Base-by-base conservation (phyloP, 53 echinoderm and acorn worm genomes). In the Paracentrotus lividus region DNA sequence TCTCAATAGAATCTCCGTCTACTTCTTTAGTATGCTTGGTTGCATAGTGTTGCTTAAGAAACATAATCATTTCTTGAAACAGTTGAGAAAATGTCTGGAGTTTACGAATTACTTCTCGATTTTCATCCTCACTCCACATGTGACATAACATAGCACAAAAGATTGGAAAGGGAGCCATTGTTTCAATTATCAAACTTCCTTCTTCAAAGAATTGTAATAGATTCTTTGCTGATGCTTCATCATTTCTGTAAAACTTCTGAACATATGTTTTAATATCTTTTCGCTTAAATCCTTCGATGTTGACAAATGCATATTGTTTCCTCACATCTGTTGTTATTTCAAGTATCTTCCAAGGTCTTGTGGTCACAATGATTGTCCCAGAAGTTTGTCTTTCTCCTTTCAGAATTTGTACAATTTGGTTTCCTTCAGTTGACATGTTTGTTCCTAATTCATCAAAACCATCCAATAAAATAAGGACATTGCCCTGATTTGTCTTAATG, bases 71-170 rank as follows among this genome's bases (percentile, higher is more conserved):
- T 6, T 29, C 40, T 4, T 77, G 18, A 38, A 77, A 77, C 8
- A 77, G 31, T 40, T 77, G 78, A 38, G 40, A 77, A 40, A 34
- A 77, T 3, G 78, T 77, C 32, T 77, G 78, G 38, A 77, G 78
- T 38, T 77, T 77, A 8, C n/a, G n/a, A n/a, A n/a, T n/a, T n/a
- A n/a, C n/a, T 26, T 72, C 27, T 20, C 75, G 13, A 26, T 26
- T 12, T 32, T 72, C 27, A 26, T 14, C 27, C n/a, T 72, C 8
- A 10, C 10, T 72, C 75, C 75, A 72, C 26, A 72, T 16, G 75
- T 72, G 15, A 26, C 75, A n/a, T n/a, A n/a, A n/a, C n/a, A n/a
- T n/a, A n/a, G 78, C 12, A 36, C 78, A 77, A 38, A 77, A 77
- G 78, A 77, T 32, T 9, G 78, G 78, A 77, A 20, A 77, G 29